phyloP scores from a whole-genome alignment of 2,888 invertebrate species.

The Pecten maximus region DNA sequence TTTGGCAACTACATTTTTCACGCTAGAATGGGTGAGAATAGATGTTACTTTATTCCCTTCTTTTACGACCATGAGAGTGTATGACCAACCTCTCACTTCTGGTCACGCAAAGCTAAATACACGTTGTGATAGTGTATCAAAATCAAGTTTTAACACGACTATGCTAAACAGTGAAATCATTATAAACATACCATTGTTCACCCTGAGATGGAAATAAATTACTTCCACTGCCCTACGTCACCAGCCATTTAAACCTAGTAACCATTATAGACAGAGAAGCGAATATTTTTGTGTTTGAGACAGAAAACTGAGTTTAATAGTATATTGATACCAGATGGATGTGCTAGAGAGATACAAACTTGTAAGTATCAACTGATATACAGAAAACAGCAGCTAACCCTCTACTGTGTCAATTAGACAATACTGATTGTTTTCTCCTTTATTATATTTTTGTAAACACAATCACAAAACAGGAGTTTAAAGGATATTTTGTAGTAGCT shows the following conservation, averaged over 20 bases:
- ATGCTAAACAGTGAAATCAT: not conserved
- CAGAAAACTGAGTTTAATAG: not conserved
- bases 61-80: not conserved
- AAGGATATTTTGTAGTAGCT: too few species aligned
- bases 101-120: not conserved
- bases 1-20: not conserved
- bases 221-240: constrained; percentile 15
- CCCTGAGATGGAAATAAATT: not conserved
- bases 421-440: not conserved
- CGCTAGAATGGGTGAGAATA: not conserved
- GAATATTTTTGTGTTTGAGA: not conserved
- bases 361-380: not conserved
- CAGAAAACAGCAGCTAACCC: not conserved
- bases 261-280: not conserved
- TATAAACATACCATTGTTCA: not conserved
- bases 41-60: not conserved
- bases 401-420: not conserved
- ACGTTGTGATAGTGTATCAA: not conserved
- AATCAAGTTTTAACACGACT: constrained; percentile 16
- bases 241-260: not conserved
- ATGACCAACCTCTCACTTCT: not conserved
- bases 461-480: too few species aligned
- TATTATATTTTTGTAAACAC: too few species aligned
- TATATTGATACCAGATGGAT: not conserved
- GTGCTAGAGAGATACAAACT: not conserved